Percentiles rank a stretch among this genome's conserved stretches.
Evolutionary conservation across 1,140 invertebrate genomes (phyloP).

Genomic region (Sitodiplosis mosellana): DNA sequence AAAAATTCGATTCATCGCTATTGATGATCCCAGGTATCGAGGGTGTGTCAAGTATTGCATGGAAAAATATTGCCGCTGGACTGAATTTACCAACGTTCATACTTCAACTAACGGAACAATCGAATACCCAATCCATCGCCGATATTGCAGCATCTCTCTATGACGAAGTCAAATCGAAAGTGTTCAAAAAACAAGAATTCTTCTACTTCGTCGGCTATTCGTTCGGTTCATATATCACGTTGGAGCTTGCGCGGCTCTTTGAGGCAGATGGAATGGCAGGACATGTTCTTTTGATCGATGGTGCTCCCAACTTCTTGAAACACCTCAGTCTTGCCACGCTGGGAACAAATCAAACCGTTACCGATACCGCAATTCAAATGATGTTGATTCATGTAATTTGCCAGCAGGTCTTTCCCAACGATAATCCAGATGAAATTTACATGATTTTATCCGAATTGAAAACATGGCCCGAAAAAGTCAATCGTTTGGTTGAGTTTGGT

Average conservation of each 20-base stretch:
- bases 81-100: conserved; percentile 13
- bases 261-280: conserved; percentile 35
- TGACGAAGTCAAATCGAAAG: conserved; percentile 30
- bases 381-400: conserved; percentile 30
- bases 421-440: conserved; percentile 31
- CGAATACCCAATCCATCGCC: not conserved
- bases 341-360: conserved; percentile 17
- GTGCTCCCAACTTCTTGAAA: conserved; percentile 34
- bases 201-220: conserved; percentile 45
- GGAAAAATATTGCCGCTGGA: conserved; percentile 15
- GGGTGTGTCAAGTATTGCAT: conserved; percentile 36
- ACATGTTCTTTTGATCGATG: conserved; percentile 34
- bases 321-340: conserved; percentile 24
- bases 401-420: conserved; percentile 30
- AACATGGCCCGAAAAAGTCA: conserved; percentile 12
- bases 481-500: conserved; percentile 15
- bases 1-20: conserved; percentile 22
- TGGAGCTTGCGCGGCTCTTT: conserved; percentile 33
- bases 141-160: not conserved
- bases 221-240: conserved; percentile 36
- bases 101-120: conserved; percentile 16
- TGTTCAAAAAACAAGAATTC: conserved; percentile 31
- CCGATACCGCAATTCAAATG: conserved; percentile 32
- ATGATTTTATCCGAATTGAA: conserved; percentile 16
- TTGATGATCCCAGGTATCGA: conserved; percentile 71